Base-by-base conservation (phyloP, 2,888 invertebrate species). In the Lasioglossum figueresi region DNA sequence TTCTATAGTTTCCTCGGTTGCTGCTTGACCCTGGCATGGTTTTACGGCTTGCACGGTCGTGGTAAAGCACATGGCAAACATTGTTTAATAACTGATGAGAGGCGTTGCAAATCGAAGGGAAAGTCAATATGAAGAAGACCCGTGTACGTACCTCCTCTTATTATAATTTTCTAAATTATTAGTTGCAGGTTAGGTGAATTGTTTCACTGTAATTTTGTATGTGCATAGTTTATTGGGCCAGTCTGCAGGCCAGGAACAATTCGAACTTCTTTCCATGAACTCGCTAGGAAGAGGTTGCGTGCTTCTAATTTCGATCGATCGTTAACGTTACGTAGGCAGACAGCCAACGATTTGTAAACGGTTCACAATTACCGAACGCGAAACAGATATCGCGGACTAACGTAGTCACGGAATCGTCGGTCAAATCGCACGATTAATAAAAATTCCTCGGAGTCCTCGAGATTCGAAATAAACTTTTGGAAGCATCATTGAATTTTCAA, bases 281-380 rank as follows among this genome's bases (percentile, higher is more conserved):
- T 34, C 5, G 43, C 43, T 27, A n/a, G 71, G 74, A 45, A 63
- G 34, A 31, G 70, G 31, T 80, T 27, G 80, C 75, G 75, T 84
- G 79, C 43, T 43, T 40, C 45, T 74, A 70, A 70, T 63, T 56
- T 31, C n/a, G 48, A 85, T 85, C 79, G 85, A 85, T 85, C 56
- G 76, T 63, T 71, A 75, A 59, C 66, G 40, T 76, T 84, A 76
- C 73, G 73, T 70, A 37, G 74, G 27, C 43, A 8, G 19, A 31
- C 56, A 34, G 59, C 79, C 59, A 72, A 79, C 78, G 76, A 76
- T 74, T 63, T 84, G 68, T 34, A 81, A 72, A 81, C 37, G 27
- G 10, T n/a, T 34, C 10, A 72, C 37, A 83, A 78, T 79, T 79
- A 52, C 52, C 6, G 45, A 37, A 27, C 37, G 37, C 59, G 23